Conservation (phyloP, 2,888 invertebrate species). For the Noctua fimbriata region DNA sequence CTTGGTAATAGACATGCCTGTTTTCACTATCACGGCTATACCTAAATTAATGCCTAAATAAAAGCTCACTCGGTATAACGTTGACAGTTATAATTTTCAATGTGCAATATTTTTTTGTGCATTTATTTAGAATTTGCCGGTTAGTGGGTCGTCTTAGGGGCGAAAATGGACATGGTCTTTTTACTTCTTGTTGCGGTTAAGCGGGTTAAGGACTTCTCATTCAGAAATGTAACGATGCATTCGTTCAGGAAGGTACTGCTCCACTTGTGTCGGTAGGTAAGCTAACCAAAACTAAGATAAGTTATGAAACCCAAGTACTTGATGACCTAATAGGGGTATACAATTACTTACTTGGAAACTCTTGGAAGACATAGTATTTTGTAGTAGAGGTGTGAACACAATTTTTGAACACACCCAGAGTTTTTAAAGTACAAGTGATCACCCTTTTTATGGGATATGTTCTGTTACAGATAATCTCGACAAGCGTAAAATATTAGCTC, state of each 20-base stretch:
- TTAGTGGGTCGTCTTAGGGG: too few species aligned
- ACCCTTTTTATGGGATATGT: background rate
- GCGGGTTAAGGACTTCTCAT: background rate
- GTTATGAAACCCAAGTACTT: conserved; percentile 3
- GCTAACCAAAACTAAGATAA: background rate
- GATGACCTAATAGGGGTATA: background rate
- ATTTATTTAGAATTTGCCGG: background rate
- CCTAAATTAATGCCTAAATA: background rate
- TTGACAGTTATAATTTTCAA: background rate
- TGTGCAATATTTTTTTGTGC: background rate
- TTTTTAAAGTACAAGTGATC: background rate
- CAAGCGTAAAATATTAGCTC: background rate
- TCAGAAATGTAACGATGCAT: conserved; percentile 3
- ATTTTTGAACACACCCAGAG: background rate
- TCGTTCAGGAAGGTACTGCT: background rate
- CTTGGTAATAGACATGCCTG: background rate
- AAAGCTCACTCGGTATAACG: background rate
- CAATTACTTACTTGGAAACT: background rate
- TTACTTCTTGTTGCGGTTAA: background rate
- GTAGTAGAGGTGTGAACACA: background rate
- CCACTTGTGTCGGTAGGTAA: background rate
- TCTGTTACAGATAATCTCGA: background rate
- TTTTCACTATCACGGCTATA: background rate
- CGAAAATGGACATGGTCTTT: background rate
- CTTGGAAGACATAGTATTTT: background rate